Conservation (phyloP, 2,797 vertebrate genomes). For the Mormyrops attenuatus region DNA sequence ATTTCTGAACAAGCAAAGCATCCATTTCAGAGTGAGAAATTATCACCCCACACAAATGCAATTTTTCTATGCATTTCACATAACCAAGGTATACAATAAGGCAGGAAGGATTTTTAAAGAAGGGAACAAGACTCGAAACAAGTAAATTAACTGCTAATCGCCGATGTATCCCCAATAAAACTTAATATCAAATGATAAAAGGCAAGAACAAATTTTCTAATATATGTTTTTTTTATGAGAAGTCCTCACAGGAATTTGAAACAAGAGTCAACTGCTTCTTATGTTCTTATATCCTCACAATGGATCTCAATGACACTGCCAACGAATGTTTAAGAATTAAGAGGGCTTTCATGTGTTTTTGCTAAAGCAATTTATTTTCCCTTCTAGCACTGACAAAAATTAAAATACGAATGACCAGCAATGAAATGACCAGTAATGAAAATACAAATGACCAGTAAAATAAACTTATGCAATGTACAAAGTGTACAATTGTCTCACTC, state of each 20-base stretch:
- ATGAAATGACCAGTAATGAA: neutral
- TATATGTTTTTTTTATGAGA: neutral
- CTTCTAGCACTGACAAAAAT: neutral
- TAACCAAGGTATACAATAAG: neutral
- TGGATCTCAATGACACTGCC: neutral
- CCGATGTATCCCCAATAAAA: neutral
- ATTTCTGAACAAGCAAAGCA: constrained; percentile 30
- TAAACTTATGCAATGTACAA: neutral
- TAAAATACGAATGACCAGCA: neutral
- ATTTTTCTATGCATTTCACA: neutral
- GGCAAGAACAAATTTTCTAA: neutral
- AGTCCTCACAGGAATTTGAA: neutral
- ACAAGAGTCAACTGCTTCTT: neutral
- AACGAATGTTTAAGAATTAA: neutral
- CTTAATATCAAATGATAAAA: neutral
- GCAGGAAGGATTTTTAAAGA: neutral
- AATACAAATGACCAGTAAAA: neutral
- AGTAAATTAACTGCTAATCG: neutral
- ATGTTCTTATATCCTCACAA: neutral
- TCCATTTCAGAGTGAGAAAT: constrained; percentile 21
- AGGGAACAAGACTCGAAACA: neutral
- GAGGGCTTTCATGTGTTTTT: neutral
- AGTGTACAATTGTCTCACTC: neutral
- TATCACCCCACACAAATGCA: neutral
- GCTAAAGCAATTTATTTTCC: neutral